A percentile compares a stretch with the other conserved stretches of the same genome.
Evolutionary conservation across 1,140 invertebrate species (phyloP).

Genomic region (Listronotus oregonensis): DNA sequence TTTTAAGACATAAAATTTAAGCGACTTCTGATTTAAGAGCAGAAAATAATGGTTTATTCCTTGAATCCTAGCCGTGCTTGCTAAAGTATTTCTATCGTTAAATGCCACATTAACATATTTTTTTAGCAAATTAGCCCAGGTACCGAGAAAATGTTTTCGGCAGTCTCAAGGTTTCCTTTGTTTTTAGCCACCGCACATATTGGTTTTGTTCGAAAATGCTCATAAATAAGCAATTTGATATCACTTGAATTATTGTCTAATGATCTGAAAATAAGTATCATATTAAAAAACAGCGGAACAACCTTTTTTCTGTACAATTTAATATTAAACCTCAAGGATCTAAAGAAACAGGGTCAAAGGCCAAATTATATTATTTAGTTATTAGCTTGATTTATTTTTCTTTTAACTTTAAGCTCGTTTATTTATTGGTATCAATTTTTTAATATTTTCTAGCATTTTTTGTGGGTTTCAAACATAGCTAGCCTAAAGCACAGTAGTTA

Average conservation of each 20-base stretch:
- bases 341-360: no score
- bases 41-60: conserved; percentile 5
- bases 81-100: conserved; percentile 44
- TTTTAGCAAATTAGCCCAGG: conserved; percentile 40
- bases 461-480: no score
- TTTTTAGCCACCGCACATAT: conserved; percentile 12
- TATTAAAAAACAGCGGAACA: conserved; percentile 1
- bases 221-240: conserved; percentile 17
- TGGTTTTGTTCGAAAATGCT: conserved; percentile 14
- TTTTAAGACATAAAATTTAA: not conserved
- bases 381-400: no score
- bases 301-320: no score
- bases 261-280: conserved; percentile 14
- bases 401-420: no score
- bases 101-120: conserved; percentile 46
- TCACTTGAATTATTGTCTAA: conserved; percentile 16
- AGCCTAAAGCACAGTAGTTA: no score
- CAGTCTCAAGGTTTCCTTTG: conserved; percentile 46
- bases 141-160: conserved; percentile 43
- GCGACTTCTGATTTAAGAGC: not conserved
- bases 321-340: no score
- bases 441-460: no score
- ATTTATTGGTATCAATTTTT: no score
- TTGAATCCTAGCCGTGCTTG: conserved; percentile 25
- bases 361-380: no score